These are phyloP conservation scores for Lasioglossum marginatum DNA, from an alignment of 2,888 invertebrate species.

Conservation along the genomic window DNA sequence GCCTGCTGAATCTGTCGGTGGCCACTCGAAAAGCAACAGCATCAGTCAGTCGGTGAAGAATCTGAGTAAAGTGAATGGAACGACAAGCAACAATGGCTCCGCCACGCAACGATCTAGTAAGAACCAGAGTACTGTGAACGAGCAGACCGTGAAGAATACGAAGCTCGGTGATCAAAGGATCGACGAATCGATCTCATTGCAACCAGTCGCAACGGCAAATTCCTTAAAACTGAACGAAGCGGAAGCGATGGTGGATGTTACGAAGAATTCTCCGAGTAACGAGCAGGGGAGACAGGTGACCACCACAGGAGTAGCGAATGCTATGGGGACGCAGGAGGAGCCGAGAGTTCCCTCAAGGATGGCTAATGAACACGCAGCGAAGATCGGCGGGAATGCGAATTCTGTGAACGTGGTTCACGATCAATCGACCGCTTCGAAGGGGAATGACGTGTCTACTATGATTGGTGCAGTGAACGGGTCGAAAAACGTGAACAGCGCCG, in stretches of 20 bases:
- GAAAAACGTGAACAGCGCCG: slow-evolving; percentile 64
- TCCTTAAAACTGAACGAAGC: background rate
- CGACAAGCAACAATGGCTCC: slow-evolving; percentile 32
- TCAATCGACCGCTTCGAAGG: slow-evolving; percentile 17
- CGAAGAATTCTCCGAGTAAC: background rate
- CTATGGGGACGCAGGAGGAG: slow-evolving; percentile 18
- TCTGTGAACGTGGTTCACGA: slow-evolving; percentile 3
- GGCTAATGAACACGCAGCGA: slow-evolving; percentile 17
- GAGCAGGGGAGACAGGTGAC: slow-evolving; percentile 12
- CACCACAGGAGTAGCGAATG: background rate
- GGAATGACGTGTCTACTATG: slow-evolving; percentile 43
- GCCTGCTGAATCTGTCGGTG: slow-evolving; percentile 13
- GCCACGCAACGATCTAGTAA: slow-evolving; percentile 38
- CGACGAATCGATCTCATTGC: slow-evolving; percentile 24
- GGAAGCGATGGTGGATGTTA: background rate
- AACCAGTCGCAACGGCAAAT: background rate
- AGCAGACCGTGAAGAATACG: slow-evolving; percentile 33
- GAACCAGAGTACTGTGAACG: slow-evolving; percentile 39
- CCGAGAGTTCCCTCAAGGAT: slow-evolving; percentile 1
- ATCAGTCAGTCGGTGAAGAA: slow-evolving; percentile 54
- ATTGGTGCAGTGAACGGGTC: slow-evolving; percentile 57
- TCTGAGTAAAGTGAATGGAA: slow-evolving; percentile 25
- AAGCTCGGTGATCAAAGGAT: slow-evolving; percentile 26
- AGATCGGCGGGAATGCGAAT: background rate
- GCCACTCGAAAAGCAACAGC: slow-evolving; percentile 54